Percentiles rank a stretch among this genome's conserved stretches.
These are phyloP conservation scores for Apodemus speciosus DNA, from an alignment of 2,113 vertebrate species.

Conservation along the genomic window DNA sequence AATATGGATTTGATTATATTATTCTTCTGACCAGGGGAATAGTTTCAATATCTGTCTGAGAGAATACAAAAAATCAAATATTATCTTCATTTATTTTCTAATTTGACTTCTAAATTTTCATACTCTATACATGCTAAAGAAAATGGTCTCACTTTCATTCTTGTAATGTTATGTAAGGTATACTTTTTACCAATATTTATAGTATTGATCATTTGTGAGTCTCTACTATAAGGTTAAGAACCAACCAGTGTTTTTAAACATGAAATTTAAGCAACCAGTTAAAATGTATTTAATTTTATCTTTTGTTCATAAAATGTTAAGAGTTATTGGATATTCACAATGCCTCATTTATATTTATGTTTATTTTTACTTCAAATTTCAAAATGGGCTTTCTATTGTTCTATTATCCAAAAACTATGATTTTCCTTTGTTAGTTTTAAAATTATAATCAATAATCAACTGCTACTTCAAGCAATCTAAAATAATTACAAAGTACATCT, in stretches of 20 bases:
- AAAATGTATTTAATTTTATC: conserved; percentile 4
- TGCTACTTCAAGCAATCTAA: neutral
- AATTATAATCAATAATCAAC: neutral
- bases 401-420: neutral
- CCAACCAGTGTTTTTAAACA: neutral
- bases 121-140: neutral
- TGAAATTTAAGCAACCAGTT: conserved; percentile 52
- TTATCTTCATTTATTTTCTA: neutral
- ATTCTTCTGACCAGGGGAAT: neutral
- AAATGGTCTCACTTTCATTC: neutral
- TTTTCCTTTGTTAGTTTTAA: neutral
- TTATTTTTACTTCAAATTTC: neutral
- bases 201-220: neutral
- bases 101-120: neutral
- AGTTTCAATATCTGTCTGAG: conserved; percentile 11
- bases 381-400: neutral
- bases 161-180: neutral
- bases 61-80: neutral
- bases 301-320: neutral
- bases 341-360: neutral
- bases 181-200: conserved; percentile 33
- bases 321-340: neutral
- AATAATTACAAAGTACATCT: conserved; percentile 4
- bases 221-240: neutral
- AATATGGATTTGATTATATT: neutral